Conservation (phyloP, 2,113 vertebrate genomes). For the Leptodactylus fuscus region DNA sequence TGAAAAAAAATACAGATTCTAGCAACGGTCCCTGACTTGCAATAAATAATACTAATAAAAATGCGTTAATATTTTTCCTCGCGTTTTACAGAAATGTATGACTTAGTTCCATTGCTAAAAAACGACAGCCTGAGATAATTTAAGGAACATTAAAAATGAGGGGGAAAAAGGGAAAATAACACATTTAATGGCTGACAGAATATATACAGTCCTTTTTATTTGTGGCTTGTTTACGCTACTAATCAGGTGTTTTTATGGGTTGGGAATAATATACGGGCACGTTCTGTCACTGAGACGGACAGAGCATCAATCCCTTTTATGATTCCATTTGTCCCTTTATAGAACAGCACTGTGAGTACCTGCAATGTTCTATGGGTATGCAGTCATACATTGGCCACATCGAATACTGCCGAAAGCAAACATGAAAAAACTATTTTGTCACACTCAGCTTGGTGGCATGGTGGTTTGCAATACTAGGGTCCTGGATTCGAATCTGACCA, state of each 20-base stretch:
- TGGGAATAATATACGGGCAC: neutral
- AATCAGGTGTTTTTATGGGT: conserved; percentile 37
- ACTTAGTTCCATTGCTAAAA: neutral
- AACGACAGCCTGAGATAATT: neutral
- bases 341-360: neutral
- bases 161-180: neutral
- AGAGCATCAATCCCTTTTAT: conserved; percentile 35
- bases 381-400: neutral
- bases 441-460: no score
- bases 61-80: neutral
- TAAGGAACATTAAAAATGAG: conserved; percentile 11
- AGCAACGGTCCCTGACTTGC: neutral
- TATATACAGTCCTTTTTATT: conserved; percentile 11
- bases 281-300: neutral
- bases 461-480: no score
- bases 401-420: neutral
- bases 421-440: neutral
- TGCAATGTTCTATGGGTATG: neutral
- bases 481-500: no score
- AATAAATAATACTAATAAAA: conserved; percentile 18
- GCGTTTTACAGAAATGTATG: neutral
- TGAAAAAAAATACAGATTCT: conserved; percentile 11
- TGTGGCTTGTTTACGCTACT: conserved; percentile 39
- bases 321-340: conserved; percentile 2
- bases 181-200: neutral